These are phyloP conservation scores for Cantharis lateralis DNA, from an alignment of 2,888 invertebrate species.

Conservation along the genomic window DNA sequence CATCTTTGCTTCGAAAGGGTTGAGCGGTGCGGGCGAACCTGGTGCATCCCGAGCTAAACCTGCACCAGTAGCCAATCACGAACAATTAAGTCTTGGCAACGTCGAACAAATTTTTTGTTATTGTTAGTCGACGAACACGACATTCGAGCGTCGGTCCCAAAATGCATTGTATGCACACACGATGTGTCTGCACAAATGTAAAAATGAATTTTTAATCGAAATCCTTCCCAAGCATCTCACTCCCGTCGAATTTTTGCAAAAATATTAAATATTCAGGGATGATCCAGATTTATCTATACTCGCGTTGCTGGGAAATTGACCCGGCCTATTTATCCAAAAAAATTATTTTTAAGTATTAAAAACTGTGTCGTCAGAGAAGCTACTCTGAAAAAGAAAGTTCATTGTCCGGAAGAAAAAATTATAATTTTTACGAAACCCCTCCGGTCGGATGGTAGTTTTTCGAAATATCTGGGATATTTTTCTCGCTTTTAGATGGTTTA, in stretches of 20 bases:
- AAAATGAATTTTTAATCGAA: background rate
- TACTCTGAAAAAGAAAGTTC: too few species aligned
- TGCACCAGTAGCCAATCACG: conserved; percentile 45
- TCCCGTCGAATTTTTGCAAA: background rate
- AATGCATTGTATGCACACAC: background rate
- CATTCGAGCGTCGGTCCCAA: conserved; percentile 18
- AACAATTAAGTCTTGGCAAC: conserved; percentile 56
- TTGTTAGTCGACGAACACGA: conserved; percentile 33
- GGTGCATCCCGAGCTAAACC: conserved; percentile 50
- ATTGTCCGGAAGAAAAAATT: too few species aligned
- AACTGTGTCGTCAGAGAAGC: too few species aligned
- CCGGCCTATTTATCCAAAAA: too few species aligned
- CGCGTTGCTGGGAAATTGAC: background rate
- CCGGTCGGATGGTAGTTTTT: too few species aligned
- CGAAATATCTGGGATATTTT: too few species aligned
- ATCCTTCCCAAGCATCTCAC: background rate
- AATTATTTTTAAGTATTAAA: too few species aligned
- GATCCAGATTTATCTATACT: background rate
- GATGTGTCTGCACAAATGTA: background rate
- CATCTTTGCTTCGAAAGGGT: conserved; percentile 33
- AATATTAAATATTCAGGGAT: background rate
- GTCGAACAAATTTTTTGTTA: conserved; percentile 34
- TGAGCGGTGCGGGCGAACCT: conserved; percentile 38
- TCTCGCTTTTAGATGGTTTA: too few species aligned
- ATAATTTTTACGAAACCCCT: too few species aligned